Conservation (phyloP, 2,888 invertebrate genomes). For the Drosophila basisetae region DNA sequence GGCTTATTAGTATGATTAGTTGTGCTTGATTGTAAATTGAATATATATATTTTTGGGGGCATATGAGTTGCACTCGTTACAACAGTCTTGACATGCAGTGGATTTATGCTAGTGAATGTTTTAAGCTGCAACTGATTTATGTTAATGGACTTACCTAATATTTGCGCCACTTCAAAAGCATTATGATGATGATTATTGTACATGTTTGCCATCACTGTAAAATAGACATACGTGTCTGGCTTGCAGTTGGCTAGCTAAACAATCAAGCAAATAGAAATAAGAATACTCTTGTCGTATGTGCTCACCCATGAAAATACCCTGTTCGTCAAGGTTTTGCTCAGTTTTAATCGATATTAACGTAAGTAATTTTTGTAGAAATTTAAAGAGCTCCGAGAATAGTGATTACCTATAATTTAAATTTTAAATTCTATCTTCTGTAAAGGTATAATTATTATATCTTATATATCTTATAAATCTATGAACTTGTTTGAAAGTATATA, state of each 20-base stretch:
- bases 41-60: conserved; percentile 6
- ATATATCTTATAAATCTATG: neutral
- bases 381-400: neutral
- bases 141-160: conserved; percentile 69
- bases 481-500: neutral
- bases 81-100: conserved; percentile 37
- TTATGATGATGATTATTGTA: conserved; percentile 72
- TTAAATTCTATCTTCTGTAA: neutral
- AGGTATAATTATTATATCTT: too few relatives aligned
- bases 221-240: conserved; percentile 72
- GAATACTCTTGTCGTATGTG: too few relatives aligned
- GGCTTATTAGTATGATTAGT: conserved; percentile 63
- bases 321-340: neutral
- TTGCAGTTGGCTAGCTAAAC: conserved; percentile 48
- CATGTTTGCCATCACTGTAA: conserved; percentile 75
- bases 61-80: conserved; percentile 30
- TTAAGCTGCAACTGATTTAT: conserved; percentile 66
- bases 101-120: conserved; percentile 42
- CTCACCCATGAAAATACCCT: neutral
- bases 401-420: neutral
- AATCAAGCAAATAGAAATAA: conserved; percentile 32
- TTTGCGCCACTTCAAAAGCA: conserved; percentile 62
- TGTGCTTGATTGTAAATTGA: conserved; percentile 49
- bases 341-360: neutral
- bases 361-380: neutral